Percentiles rank a stretch among this genome's conserved stretches.
Conservation (phyloP, 2,797 vertebrate species). For the Tauraco hartlaubi region DNA sequence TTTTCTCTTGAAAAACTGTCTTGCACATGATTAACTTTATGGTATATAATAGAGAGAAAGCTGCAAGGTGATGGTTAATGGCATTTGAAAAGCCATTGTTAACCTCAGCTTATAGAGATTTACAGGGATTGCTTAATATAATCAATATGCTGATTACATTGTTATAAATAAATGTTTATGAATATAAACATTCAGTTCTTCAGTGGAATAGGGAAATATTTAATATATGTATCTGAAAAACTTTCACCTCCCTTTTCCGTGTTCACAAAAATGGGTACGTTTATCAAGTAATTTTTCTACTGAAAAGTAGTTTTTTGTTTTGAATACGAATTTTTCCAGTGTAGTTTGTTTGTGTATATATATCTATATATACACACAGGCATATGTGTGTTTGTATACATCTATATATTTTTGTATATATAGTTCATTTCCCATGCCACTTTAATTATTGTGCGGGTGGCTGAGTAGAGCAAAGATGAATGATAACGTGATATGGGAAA, state of each 20-base stretch:
- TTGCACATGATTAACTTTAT: conserved; percentile 74
- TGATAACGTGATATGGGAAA: conserved; percentile 74
- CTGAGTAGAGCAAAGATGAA: conserved; percentile 50
- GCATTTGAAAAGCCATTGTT: conserved; percentile 68
- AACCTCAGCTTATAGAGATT: conserved; percentile 58
- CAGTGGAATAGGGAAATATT: background rate
- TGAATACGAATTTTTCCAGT: background rate
- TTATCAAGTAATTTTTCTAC: background rate
- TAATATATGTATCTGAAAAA: background rate
- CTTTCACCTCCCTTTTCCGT: background rate
- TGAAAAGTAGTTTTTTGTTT: background rate
- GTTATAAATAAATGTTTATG: conserved; percentile 50
- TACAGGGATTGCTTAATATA: conserved; percentile 48
- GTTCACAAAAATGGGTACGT: background rate
- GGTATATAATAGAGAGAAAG: conserved; percentile 67
- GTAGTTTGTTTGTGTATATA: background rate
- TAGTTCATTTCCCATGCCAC: background rate
- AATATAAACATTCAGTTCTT: background rate
- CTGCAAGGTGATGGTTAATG: conserved; percentile 75
- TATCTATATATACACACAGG: background rate
- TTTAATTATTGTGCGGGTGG: conserved; percentile 59
- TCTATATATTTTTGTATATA: background rate
- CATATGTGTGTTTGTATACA: background rate
- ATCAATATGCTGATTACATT: conserved; percentile 63
- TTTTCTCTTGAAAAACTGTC: conserved; percentile 72